Base-by-base conservation (phyloP, 2,113 vertebrate species). In the Misgurnus anguillicaudatus region DNA sequence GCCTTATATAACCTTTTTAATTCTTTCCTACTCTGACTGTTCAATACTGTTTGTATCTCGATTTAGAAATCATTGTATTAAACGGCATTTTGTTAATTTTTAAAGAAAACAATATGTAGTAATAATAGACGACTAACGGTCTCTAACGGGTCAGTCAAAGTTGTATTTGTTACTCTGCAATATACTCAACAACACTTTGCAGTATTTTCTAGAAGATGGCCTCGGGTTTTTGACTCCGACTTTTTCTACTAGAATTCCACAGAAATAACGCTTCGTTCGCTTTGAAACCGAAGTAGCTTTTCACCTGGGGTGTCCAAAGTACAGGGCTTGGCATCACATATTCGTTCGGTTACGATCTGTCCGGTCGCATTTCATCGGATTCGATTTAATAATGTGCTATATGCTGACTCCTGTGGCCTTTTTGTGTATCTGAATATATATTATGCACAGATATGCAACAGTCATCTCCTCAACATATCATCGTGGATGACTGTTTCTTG, bases 341-440 rank as follows among this genome's bases (percentile, higher is more conserved):
- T 36, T 24, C 65, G 9, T 82, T 77, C 14, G 24, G 64, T 67
- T 42, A 6, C 16, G 6, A 21, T 51, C 47, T 51, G 13, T 51
- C 17, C 17, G 6, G 6, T 57, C 21, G 39, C 8, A 19, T 58
- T 60, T 57, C 61, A 38, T 51, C 74, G 21, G 8, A 19, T 64
- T 80, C 31, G 31, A 51, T 47, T 62, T 45, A 88, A 75, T 86
- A 57, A 19, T 84, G 85, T 88, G 86, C 85, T 92, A 82, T 89
- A 88, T 90, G 88, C 90, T 91, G 60, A 91, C 90, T 93, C 90
- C 90, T 91, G 93, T 93, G 93, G 93, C 93, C 93, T 94, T 93
- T 90, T 58, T 80, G 87, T 88, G 86, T 89, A 74, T 86, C 86
- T 89, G 85, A 87, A 89, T 88, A 88, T 84, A 68, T 88, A 86